These are phyloP conservation scores for Icerya purchasi DNA, from an alignment of 2,888 invertebrate species.

Conservation along the genomic window DNA sequence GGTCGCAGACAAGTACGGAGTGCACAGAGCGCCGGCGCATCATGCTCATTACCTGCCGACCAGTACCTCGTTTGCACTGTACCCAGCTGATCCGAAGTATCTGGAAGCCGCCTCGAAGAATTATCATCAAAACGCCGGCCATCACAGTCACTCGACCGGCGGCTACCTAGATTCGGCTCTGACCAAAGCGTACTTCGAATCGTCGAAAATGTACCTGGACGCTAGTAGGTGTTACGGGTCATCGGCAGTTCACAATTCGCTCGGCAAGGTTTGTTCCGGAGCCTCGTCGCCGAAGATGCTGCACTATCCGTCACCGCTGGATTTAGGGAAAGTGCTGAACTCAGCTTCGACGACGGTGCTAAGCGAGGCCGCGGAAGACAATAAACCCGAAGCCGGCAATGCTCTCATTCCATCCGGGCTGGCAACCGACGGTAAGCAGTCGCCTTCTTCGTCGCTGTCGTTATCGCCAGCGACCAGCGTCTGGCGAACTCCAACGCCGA, in stretches of 20 bases:
- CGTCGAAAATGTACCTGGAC: conserved; percentile 37
- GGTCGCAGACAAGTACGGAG: not conserved
- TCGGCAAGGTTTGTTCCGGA: not conserved
- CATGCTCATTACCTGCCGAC: not conserved
- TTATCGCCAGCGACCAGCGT: conserved; percentile 18
- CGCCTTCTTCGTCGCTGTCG: conserved; percentile 13
- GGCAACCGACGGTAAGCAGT: conserved; percentile 13
- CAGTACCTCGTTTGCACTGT: not conserved
- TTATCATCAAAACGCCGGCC: conserved; percentile 38
- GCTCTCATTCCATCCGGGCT: not conserved
- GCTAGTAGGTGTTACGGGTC: not conserved
- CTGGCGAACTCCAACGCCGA: conserved; percentile 10
- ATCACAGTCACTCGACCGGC: conserved; percentile 40
- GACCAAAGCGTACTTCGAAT: conserved; percentile 47
- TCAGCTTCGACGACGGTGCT: not conserved
- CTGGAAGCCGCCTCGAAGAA: not conserved
- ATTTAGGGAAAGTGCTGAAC: not conserved
- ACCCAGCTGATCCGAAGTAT: not conserved
- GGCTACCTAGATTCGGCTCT: conserved; percentile 45
- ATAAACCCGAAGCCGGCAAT: not conserved
- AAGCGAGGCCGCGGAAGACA: too few species aligned
- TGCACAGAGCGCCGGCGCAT: not conserved
- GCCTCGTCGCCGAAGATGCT: too few species aligned
- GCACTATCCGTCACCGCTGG: not conserved
- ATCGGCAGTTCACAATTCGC: not conserved